Percentiles rank a stretch among this genome's conserved stretches.
phyloP scores from a whole-genome alignment of 2,113 vertebrate genomes.

The Dendrocopos noguchii region DNA sequence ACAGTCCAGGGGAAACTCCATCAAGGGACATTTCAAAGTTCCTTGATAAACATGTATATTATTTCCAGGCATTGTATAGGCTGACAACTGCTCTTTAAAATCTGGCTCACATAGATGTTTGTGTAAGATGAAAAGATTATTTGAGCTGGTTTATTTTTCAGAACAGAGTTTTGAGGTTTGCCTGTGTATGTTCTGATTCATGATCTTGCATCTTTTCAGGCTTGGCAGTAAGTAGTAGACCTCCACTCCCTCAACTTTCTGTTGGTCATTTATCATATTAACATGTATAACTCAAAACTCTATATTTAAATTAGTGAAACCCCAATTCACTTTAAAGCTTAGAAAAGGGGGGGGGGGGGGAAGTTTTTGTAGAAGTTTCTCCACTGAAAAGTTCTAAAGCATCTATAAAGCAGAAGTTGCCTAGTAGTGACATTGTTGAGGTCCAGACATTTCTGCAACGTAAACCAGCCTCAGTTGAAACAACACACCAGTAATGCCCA shows the following conservation, averaged over 20 bases:
- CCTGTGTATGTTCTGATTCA: not conserved
- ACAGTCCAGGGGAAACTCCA: not conserved
- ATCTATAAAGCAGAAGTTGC: not conserved
- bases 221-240: not conserved
- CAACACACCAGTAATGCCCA: not conserved
- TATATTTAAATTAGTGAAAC: not conserved
- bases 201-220: not conserved
- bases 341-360: not conserved
- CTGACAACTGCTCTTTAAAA: not conserved
- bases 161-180: not conserved
- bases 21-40: not conserved
- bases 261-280: not conserved
- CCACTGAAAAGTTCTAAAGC: not conserved
- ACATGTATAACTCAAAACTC: not conserved
- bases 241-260: not conserved
- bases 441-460: not conserved
- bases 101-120: not conserved
- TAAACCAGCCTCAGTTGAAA: not conserved
- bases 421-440: not conserved
- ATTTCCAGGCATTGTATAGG: not conserved
- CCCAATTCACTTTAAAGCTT: not conserved
- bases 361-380: not conserved
- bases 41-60: not conserved
- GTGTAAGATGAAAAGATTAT: not conserved
- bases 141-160: not conserved